A percentile compares a stretch with the other conserved stretches of the same genome.
These are phyloP conservation scores for Hephaestus fuliginosus DNA, from an alignment of 2,797 vertebrate genomes.

Conservation along the genomic window DNA sequence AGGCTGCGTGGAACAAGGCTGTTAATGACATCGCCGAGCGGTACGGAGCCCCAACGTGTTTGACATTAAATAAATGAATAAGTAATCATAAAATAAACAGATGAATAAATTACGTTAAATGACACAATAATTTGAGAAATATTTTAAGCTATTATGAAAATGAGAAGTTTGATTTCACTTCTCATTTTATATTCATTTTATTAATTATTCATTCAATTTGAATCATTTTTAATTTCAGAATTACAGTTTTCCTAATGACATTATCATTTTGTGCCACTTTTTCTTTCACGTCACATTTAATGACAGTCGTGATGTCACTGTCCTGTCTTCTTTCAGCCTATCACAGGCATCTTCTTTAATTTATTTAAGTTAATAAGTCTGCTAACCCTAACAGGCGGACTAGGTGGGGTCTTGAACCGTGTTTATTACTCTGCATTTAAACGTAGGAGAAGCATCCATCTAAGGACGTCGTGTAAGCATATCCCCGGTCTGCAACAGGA, in stretches of 20 bases:
- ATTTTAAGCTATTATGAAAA: background rate
- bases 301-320: background rate
- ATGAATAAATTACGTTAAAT: background rate
- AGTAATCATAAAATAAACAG: background rate
- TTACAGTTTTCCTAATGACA: too few species aligned
- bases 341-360: background rate
- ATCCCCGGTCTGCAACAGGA: background rate
- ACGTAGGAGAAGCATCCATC: background rate
- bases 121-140: background rate
- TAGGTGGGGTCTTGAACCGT: background rate
- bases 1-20: constrained; percentile 44
- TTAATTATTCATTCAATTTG: too few species aligned
- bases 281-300: too few species aligned
- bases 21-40: constrained; percentile 42
- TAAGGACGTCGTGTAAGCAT: too few species aligned
- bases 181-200: too few species aligned
- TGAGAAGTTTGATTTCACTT: too few species aligned
- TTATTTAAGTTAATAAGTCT: background rate
- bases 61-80: background rate
- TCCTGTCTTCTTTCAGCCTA: too few species aligned
- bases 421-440: background rate
- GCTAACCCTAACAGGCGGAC: too few species aligned
- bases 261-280: too few species aligned
- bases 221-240: too few species aligned
- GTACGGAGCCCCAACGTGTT: constrained; percentile 30